Conservation (phyloP, 2,888 invertebrate species). For the Drosophila cyrtoloma region DNA sequence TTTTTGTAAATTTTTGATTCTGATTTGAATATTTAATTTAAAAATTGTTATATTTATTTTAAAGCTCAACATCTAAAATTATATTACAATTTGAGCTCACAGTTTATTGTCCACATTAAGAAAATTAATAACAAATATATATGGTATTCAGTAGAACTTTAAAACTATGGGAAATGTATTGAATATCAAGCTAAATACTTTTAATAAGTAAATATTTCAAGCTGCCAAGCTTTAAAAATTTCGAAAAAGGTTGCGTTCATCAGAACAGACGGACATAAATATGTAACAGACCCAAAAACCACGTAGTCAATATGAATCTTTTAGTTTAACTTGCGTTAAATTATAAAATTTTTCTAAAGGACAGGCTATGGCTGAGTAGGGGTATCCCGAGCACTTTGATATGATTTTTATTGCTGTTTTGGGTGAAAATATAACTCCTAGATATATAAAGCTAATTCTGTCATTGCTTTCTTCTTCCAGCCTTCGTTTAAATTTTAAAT, state of each 20-base stretch:
- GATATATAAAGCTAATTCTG: neutral
- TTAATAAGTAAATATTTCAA: neutral
- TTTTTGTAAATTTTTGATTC: neutral
- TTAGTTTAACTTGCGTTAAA: neutral
- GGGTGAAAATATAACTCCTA: neutral
- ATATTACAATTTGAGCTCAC: neutral
- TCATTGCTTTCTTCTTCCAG: neutral
- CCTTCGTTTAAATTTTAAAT: neutral
- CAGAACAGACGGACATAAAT: neutral
- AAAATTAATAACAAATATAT: neutral
- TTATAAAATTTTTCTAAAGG: neutral
- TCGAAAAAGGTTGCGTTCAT: neutral
- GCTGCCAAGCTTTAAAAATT: neutral
- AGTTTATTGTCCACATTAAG: neutral
- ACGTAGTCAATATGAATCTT: neutral
- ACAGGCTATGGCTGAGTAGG: neutral
- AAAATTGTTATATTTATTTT: neutral
- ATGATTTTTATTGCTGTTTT: neutral
- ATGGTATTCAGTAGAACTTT: neutral
- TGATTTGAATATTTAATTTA: neutral
- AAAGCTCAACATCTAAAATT: neutral
- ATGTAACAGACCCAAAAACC: neutral
- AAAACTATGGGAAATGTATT: neutral
- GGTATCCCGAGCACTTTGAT: neutral
- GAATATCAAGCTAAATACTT: neutral